phyloP scores from a whole-genome alignment of 2,888 invertebrate genomes.

The Chalcosyrphus nemorum region DNA sequence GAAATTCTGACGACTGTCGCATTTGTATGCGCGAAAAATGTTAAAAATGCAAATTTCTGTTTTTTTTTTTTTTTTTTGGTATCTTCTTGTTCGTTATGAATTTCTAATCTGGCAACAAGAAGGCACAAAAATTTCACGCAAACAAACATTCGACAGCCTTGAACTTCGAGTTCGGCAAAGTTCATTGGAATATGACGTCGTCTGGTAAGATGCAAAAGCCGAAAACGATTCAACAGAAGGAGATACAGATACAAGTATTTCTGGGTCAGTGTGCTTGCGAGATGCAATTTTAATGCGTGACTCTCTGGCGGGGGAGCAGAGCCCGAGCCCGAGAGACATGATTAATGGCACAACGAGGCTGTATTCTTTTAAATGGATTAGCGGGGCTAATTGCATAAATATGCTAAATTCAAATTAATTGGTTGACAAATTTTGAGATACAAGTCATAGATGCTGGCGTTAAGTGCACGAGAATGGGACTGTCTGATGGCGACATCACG shows the following conservation, averaged over 20 bases:
- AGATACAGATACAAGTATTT: no score
- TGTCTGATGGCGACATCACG: conserved; percentile 22
- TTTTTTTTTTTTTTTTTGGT: conserved; percentile 19
- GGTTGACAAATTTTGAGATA: conserved; percentile 57
- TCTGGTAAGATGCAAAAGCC: not conserved
- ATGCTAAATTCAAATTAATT: conserved; percentile 70
- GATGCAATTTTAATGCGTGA: conserved; percentile 67
- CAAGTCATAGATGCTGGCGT: conserved; percentile 8
- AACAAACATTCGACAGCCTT: conserved; percentile 66
- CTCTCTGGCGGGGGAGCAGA: conserved; percentile 50
- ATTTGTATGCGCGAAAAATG: conserved; percentile 46
- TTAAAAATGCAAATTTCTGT: conserved; percentile 62
- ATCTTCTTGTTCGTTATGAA: conserved; percentile 55
- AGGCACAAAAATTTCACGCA: conserved; percentile 15
- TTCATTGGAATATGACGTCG: conserved; percentile 22
- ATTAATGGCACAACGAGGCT: conserved; percentile 60
- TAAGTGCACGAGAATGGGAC: conserved; percentile 3
- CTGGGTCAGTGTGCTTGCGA: conserved; percentile 44
- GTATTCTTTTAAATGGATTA: conserved; percentile 72
- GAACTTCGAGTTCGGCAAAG: conserved; percentile 56
- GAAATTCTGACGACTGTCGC: not conserved
- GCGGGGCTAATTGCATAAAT: conserved; percentile 68
- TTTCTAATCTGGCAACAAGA: conserved; percentile 56
- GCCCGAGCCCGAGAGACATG: no score
- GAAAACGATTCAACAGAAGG: not conserved